These are phyloP conservation scores for Cervus canadensis DNA, from an alignment of 2,113 vertebrate species.

Conservation along the genomic window DNA sequence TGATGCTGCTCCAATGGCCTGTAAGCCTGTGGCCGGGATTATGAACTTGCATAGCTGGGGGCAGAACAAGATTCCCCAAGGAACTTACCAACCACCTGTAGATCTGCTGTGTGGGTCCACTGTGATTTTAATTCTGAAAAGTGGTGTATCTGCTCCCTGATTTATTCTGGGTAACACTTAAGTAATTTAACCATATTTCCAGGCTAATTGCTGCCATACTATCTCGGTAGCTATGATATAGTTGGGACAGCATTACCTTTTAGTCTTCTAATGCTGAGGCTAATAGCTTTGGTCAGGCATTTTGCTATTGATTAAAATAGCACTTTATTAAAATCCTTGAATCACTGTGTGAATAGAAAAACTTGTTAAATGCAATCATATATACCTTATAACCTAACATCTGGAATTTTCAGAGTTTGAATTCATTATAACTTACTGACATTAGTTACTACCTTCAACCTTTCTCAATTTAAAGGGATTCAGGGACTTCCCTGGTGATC, in stretches of 20 bases:
- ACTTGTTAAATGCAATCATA: slow-evolving; percentile 53
- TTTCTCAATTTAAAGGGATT: slow-evolving; percentile 30
- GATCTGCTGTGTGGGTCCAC: neutral
- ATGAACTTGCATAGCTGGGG: neutral
- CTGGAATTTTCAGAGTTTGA: slow-evolving; percentile 37
- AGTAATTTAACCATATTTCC: slow-evolving; percentile 61
- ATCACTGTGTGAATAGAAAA: slow-evolving; percentile 57
- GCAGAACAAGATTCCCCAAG: neutral
- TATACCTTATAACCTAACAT: slow-evolving; percentile 38
- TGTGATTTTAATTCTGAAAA: slow-evolving; percentile 41
- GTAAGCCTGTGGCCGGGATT: neutral
- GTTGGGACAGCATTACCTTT: slow-evolving; percentile 60
- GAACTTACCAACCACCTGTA: neutral
- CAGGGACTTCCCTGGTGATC: neutral
- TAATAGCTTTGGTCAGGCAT: slow-evolving; percentile 68
- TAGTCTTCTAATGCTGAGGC: slow-evolving; percentile 65
- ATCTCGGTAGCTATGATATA: slow-evolving; percentile 53
- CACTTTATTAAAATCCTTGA: slow-evolving; percentile 64
- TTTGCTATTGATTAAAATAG: slow-evolving; percentile 67
- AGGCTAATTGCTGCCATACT: slow-evolving; percentile 58
- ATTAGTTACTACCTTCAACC: neutral
- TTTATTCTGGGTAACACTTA: slow-evolving; percentile 55
- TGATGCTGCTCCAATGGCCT: neutral
- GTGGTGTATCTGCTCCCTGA: neutral
- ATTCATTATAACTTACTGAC: slow-evolving; percentile 34